Base-by-base conservation (phyloP, 1,140 invertebrate species). In the Eurosta solidaginis region DNA sequence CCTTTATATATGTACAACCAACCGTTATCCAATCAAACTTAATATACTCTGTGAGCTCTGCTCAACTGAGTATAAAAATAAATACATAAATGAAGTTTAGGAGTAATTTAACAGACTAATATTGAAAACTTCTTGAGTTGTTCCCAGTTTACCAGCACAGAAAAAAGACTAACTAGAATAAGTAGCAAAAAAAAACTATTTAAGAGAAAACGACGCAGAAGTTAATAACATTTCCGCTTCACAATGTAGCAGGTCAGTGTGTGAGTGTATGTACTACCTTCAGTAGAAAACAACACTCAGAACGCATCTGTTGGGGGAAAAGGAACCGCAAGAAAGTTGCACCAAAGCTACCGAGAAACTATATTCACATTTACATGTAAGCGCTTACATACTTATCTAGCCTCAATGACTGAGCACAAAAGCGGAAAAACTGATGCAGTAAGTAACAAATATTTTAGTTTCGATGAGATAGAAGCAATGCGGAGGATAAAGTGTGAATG, bases 271-370 rank as follows among this genome's bases (percentile, higher is more conserved):
- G 33, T 2, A 54, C 50, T 68, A 22, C 20, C 49, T 52, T 52
- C 25, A 29, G 59, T 68, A 33, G 29, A 68, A 68, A 17, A 33
- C 59, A 68, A 68, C 59, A 40, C 59, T 40, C 36, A 22, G 59
- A 17, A 5, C 36, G 17, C 59, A 68, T n/a, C 59, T 68, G 59
- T 27, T 36, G 12, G 9, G 14, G n/a, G 4, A 29, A 1, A 20
- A 68, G 59, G 33, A 68, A 33, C 29, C 33, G 20, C 59, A 63
- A 40, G 59, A 63, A 63, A 63, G 33, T 63, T 63, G 59, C 59
- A 63, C 14, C 17, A 17, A 40, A 63, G 29, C 59, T 6, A n/a
- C 45, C 1, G 45, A 9, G 45, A n/a, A 4, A 47, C 45, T 9
- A 47, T 2, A n/a, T 0, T 3, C 45, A n/a, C 45, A n/a, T 47